Base-by-base conservation (phyloP, 2,888 invertebrate genomes). In the Lithophane semibrunnea region DNA sequence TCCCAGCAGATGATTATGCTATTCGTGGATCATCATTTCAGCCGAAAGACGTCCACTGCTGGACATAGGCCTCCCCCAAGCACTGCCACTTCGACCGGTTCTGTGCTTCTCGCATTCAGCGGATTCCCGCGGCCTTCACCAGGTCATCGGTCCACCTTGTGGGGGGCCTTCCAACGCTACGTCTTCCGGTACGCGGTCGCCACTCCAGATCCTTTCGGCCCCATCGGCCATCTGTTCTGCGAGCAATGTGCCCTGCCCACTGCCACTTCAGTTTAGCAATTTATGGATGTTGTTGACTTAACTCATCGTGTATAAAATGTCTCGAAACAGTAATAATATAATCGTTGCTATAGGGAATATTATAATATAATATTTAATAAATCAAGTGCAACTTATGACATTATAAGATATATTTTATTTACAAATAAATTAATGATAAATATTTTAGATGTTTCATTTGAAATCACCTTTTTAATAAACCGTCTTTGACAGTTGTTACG, bases 321-420 rank as follows among this genome's bases (percentile, higher is more conserved):
- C 71, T 77, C 47, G 47, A 63, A 70, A 47, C 12, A 52, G 16
- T 54, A 61, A 18, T 65, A 67, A 24, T 60, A 7, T 75, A 73
- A 76, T 42, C 47, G 8, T 61, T 61, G 54, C 44, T 54, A 18
- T 82, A 79, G n/a, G 42, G 12, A 71, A 64, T 61, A 78, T 60
- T 66, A 67, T 13, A 72, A 56, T 69, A 61, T 61, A 82, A 71
- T 76, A 73, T 73, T 77, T 68, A 85, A 81, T 63, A 7, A 87
- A 82, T 75, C 83, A 87, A 88, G 87, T 87, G 87, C 87, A 83
- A 85, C 87, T 87, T 87, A 87, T 77, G 80, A 86, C 70, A 74
- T 77, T 71, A 70, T 75, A 75, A 74, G 44, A 80, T 71, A 85
- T 82, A 82, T 77, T 85, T 80, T 88, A 88, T 86, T 88, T 84